Base-by-base conservation (phyloP, 2,113 vertebrate species). In the Amia ocellicauda region DNA sequence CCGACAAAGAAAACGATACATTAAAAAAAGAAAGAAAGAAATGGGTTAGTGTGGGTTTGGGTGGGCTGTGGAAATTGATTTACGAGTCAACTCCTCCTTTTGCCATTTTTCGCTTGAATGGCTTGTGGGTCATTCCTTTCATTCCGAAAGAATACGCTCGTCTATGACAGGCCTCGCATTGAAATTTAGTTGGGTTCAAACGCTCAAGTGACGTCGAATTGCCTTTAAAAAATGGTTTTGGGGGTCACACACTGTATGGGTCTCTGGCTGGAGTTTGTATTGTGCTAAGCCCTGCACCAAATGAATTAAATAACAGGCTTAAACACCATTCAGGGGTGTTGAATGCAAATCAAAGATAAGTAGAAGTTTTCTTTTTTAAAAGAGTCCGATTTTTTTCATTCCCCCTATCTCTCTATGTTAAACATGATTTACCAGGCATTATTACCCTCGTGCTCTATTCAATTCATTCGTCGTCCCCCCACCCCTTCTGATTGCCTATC, bases 331-430 rank as follows among this genome's bases (percentile, higher is more conserved):
- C 88, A 89, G 83, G 77, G 86, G 86, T 80, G 68, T 82, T 89
- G 90, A 92, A 91, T 93, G 90, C 89, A 91, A 90, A 92, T 89
- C 89, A 87, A 90, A 88, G 90, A 93, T 93, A 92, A 93, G 90
- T 90, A 89, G 85, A 90, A 91, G 87, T 91, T 91, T 92, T 90
- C 88, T 89, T 86, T 27, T 86, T 88, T 88, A 86, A 88, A 86
- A 89, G 86, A 80, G 79, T 84, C 75, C 80, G 81, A 77, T 85
- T 42, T 49, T 88, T 85, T 68, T 64, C 74, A 76, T 81, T 80
- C 71, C 69, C 78, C 80, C 84, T 93, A 93, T 93, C 91, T 91
- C 74, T 63, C n/a, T n/a, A 89, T 90, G 89, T 90, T 88, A 90
- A 91, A 89, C 88, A 83, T 88, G 88, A 90, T 92, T 91, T 89